These are phyloP conservation scores for Melitaea athalia DNA, from an alignment of 2,888 invertebrate genomes.

Conservation along the genomic window DNA sequence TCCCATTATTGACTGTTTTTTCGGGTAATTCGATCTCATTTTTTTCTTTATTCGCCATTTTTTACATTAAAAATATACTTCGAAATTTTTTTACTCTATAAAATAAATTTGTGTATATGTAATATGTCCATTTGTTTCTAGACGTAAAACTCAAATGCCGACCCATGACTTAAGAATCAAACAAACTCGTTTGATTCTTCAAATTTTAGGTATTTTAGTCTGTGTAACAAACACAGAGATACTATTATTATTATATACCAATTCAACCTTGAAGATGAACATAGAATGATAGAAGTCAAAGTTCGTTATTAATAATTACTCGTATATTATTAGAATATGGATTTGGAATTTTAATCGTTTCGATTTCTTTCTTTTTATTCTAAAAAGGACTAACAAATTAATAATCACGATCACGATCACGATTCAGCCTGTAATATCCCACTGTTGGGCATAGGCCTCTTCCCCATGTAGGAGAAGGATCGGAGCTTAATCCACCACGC, in stretches of 20 bases:
- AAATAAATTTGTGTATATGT: too few relatives aligned
- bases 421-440: too few relatives aligned
- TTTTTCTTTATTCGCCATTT: constrained; percentile 38
- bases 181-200: constrained; percentile 48
- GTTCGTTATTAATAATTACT: constrained; percentile 34
- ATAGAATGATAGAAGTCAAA: constrained; percentile 37
- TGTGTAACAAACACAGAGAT: constrained; percentile 30
- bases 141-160: constrained; percentile 46
- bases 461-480: too few relatives aligned
- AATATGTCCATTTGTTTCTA: constrained; percentile 49
- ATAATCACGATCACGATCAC: too few relatives aligned
- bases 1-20: constrained; percentile 5
- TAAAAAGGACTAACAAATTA: too few relatives aligned
- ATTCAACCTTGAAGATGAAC: constrained; percentile 39
- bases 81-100: background rate
- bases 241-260: constrained; percentile 30
- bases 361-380: too few relatives aligned
- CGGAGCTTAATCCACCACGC: too few relatives aligned
- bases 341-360: too few relatives aligned
- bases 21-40: constrained; percentile 36
- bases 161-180: constrained; percentile 37
- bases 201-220: constrained; percentile 29
- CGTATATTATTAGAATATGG: too few relatives aligned
- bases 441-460: too few relatives aligned
- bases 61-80: constrained; percentile 2